A percentile compares a stretch with the other conserved stretches of the same genome.
Conservation (phyloP, 2,888 invertebrate species). For the Electrophaes corylata region DNA sequence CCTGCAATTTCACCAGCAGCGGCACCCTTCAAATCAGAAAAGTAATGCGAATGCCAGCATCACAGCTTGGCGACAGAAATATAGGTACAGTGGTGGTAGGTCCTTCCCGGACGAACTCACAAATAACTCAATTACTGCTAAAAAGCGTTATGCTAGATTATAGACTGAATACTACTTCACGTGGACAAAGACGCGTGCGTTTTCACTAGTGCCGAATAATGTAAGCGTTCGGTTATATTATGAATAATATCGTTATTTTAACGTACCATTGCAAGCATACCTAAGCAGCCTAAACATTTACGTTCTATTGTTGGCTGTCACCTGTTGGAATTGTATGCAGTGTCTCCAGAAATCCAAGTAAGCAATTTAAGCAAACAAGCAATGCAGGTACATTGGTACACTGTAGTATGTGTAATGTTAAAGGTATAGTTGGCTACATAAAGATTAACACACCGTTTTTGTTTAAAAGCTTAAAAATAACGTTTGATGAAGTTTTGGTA, state of each 20-base stretch:
- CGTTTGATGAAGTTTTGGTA: no score
- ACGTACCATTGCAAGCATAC: constrained; percentile 39
- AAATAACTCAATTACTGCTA: no score
- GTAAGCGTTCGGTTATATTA: neutral
- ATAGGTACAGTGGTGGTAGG: no score
- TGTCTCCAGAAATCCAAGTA: constrained; percentile 64
- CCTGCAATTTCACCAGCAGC: no score
- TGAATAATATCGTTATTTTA: constrained; percentile 36
- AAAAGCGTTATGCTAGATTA: no score
- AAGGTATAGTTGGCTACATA: constrained; percentile 24
- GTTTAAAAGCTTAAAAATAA: neutral
- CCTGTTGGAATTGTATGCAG: constrained; percentile 67
- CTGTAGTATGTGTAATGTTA: constrained; percentile 28
- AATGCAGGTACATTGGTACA: constrained; percentile 15
- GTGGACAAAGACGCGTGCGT: no score
- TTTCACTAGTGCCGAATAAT: no score
- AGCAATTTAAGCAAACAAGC: constrained; percentile 57
- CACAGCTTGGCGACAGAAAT: no score
- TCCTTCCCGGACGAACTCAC: no score
- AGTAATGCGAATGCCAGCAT: no score
- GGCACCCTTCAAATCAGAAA: no score
- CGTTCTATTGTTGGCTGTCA: constrained; percentile 60
- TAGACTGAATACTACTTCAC: no score
- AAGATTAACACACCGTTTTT: neutral
- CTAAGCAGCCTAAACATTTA: constrained; percentile 43